phyloP scores from a whole-genome alignment of 2,888 invertebrate genomes.

The Phyllotreta cruciferae region DNA sequence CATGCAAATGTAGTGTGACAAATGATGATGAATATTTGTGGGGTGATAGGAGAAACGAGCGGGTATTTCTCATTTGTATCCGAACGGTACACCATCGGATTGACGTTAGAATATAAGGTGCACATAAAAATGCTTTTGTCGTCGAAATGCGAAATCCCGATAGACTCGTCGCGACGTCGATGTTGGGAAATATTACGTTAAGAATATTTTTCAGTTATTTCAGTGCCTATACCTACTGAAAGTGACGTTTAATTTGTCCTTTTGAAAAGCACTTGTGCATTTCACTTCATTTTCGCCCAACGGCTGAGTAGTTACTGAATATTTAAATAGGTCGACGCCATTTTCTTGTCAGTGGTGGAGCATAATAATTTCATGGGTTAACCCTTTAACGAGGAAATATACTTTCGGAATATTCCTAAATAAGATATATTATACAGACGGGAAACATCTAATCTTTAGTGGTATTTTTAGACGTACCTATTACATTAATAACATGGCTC shows the following conservation, averaged over 20 bases:
- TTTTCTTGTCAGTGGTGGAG: not conserved
- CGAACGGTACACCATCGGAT: not conserved
- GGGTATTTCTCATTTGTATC: constrained; percentile 14
- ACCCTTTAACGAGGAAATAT: too few species aligned
- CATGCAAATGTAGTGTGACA: constrained; percentile 6
- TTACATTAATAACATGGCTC: too few species aligned
- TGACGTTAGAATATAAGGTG: not conserved
- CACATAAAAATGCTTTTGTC: constrained; percentile 1
- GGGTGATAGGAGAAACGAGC: not conserved
- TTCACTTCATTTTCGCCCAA: constrained; percentile 1
- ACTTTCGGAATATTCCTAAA: too few species aligned
- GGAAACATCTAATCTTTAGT: too few species aligned
- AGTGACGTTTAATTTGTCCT: not conserved
- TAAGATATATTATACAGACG: too few species aligned
- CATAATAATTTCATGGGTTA: not conserved
- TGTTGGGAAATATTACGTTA: too few species aligned
- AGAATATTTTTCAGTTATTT: too few species aligned
- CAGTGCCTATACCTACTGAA: not conserved
- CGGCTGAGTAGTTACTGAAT: constrained; percentile 11
- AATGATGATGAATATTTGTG: constrained; percentile 13
- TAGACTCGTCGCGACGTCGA: not conserved
- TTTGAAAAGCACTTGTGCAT: not conserved
- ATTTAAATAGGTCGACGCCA: constrained; percentile 3
- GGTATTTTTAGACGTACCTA: too few species aligned
- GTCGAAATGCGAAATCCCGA: not conserved